Base-by-base conservation (phyloP, 2,113 vertebrate genomes). In the Lepus europaeus region DNA sequence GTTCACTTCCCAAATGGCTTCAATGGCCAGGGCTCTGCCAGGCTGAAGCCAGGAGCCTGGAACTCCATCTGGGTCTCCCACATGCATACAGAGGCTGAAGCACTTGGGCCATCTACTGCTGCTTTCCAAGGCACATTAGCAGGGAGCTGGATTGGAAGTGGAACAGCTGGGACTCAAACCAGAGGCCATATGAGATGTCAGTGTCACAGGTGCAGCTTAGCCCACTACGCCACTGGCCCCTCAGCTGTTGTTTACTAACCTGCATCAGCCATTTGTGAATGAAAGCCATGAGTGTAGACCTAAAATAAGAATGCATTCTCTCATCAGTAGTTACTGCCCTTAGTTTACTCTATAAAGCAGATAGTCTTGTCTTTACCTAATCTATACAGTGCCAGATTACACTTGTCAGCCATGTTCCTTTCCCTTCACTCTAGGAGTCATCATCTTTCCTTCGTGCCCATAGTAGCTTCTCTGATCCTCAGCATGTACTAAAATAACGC, bases 261-360 rank as follows among this genome's bases (percentile, higher is more conserved):
- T 51, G 1, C n/a, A 66, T 79, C 22, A 84, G 49, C 59, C 36
- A 51, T 66, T 93, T 29, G 9, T 93, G 59, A 74, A 83, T 51
- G 61, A 83, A 90, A 90, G 53, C 61, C n/a, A 45, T 51, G 22
- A 33, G 9, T 93, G 9, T 78, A 87, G 14, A 53, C 29, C 56
- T 61, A 29, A 77, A 84, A 70, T 63, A 85, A 85, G 92, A 95
- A 64, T 68, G 56, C 82, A 78, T 45, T 64, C 70, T 89, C 39
- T 85, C 68, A 29, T 61, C n/a, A 29, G 69, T 27, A 87, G 25
- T 53, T 49, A 39, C 17, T 36, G 72, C 4, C 64, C 23, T 78
- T 51, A 27, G 79, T 77, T 64, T 19, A 36, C 63, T 81, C 68
- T 88, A 36, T 83, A 49, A 79, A n/a, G 22, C 39, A 27, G 25